Evolutionary conservation across 1,140 invertebrate species (phyloP), one percentile per base, ranked within the genome.

Genomic region (Tribolium madens): DNA sequence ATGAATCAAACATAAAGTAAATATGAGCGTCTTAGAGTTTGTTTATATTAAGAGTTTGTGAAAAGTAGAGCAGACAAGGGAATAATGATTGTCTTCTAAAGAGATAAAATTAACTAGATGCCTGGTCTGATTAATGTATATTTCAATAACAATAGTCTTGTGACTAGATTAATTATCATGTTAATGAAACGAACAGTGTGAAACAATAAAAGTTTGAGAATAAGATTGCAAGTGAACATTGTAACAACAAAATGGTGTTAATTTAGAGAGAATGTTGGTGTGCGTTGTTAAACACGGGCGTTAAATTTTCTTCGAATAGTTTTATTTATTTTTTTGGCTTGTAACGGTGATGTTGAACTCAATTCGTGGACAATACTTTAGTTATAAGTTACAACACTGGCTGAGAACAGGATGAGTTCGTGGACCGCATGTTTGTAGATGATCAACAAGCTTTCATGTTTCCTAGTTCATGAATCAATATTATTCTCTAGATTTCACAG

Each of bases 41-140:
- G 52, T 57, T 57, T 57, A 57, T 26, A 26, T 33, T 64, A 64
- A 64, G 57, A 64, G 26, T 64, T 26, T 12, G 57, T 21, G 57
- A 64, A 64, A 26, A 64, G 18, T 64, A 14, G 26, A 64, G 14
- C 57, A 33, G 57, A 64, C 57, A 64, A 64, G 57, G 57, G 57
- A 64, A 33, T 64, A 64, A 64, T 64, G 9, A 33, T 64, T 64
- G 57, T 64, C 21, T 64, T 64, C 21, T 64, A 64, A 64, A 64
- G 21, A 64, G 57, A 64, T 64, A 64, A 64, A 64, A 64, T 64
- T 64, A 64, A 64, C 57, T 64, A 64, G 57, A 64, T 64, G 57
- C 57, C 14, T 64, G 21, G 21, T 12, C 57, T 64, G 57, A 64
- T 64, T 64, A 64, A 64, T 64, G 57, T 64, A 33, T 33, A 64